phyloP scores from a whole-genome alignment of 2,113 vertebrate species.

The Blennius ocellaris region DNA sequence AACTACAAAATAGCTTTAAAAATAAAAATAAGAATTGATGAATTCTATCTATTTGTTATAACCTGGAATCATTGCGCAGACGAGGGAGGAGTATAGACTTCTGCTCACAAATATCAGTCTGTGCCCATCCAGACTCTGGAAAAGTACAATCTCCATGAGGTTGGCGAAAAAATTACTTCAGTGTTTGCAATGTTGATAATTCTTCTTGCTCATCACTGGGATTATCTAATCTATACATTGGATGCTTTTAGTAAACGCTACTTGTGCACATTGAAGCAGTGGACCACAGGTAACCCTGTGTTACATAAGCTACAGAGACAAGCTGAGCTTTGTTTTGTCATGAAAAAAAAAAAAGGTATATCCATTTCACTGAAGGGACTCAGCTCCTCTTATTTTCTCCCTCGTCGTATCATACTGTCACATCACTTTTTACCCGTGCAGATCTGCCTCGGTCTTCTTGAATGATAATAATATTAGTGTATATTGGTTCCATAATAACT shows the following conservation, averaged over 20 bases:
- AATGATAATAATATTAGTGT: slow-evolving; percentile 56
- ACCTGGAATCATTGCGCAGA: too few species aligned
- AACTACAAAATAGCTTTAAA: too few species aligned
- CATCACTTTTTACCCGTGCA: slow-evolving; percentile 27
- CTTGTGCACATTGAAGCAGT: slow-evolving; percentile 11
- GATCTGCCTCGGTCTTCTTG: slow-evolving; percentile 23
- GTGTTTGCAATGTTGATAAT: too few species aligned
- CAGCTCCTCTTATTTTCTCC: slow-evolving; percentile 23
- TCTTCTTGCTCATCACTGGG: background rate
- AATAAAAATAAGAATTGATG: too few species aligned
- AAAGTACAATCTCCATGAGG: too few species aligned
- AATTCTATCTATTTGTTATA: too few species aligned
- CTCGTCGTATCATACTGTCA: slow-evolving; percentile 51
- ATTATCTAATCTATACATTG: background rate
- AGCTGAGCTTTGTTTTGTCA: slow-evolving; percentile 30
- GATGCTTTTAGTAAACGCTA: background rate
- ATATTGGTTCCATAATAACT: slow-evolving; percentile 55
- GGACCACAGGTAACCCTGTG: slow-evolving; percentile 33
- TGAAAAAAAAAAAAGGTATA: slow-evolving; percentile 20
- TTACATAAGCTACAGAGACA: slow-evolving; percentile 45
- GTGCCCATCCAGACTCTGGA: too few species aligned
- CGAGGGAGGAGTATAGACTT: too few species aligned
- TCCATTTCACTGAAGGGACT: slow-evolving; percentile 42
- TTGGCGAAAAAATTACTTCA: too few species aligned
- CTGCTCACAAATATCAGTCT: too few species aligned